These are phyloP conservation scores for human (Homo sapiens) DNA, from an alignment of 2,113 vertebrate species.

Conservation along the genomic window GRCh38 chr2:143554001-143554500, in stretches of 20 bases:
- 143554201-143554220: conserved; percentile 8
- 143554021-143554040: background rate
- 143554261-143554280: background rate
- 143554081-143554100: background rate
- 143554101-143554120: conserved; percentile 1
- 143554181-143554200: background rate
- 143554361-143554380: background rate
- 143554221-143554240: background rate
- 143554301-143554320: background rate
- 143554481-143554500: background rate
- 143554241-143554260: background rate
- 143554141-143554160: background rate
- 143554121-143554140: background rate
- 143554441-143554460: background rate
- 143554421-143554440: background rate
- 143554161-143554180: background rate
- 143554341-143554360: background rate
- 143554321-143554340: background rate
- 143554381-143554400: background rate
- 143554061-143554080: background rate
- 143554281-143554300: background rate
- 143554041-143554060: background rate
- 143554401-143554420: background rate
- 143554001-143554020: background rate
- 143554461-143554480: conserved; percentile 16